Evolutionary conservation across 2,113 vertebrate species (phyloP).

Genomic region (Pontoporia blainvillei): DNA sequence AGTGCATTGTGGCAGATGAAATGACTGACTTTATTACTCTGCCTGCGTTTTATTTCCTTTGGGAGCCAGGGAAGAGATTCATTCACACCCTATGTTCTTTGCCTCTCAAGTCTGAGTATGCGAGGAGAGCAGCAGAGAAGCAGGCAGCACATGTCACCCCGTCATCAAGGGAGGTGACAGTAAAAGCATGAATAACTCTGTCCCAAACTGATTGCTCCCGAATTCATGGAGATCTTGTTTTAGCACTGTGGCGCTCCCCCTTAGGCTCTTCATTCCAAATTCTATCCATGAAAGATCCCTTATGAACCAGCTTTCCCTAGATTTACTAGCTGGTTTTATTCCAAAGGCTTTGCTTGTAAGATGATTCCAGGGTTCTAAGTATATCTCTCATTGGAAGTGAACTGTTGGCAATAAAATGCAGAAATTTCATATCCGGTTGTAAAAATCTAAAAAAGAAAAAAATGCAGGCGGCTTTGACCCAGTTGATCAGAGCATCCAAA

Average conservation of each 20-base stretch:
- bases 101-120: not conserved
- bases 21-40: not conserved
- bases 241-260: not conserved
- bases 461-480: not conserved
- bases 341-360: not conserved
- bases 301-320: not conserved
- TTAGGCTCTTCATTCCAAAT: not conserved
- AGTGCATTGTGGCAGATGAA: not conserved
- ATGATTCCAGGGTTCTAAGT: not conserved
- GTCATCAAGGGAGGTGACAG: not conserved
- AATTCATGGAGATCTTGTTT: not conserved
- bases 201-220: not conserved
- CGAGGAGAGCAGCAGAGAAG: not conserved
- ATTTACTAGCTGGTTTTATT: not conserved
- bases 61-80: not conserved
- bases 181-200: not conserved
- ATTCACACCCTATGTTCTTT: not conserved
- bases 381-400: not conserved
- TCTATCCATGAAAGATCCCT: not conserved
- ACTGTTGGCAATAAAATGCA: not conserved
- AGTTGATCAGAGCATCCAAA: not conserved
- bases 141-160: not conserved
- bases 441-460: not conserved
- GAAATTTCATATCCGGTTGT: not conserved
- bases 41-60: not conserved